Evolutionary conservation across 2,113 vertebrate species (phyloP), one percentile per base, ranked within the genome.

Genomic region (Oxyura jamaicensis): DNA sequence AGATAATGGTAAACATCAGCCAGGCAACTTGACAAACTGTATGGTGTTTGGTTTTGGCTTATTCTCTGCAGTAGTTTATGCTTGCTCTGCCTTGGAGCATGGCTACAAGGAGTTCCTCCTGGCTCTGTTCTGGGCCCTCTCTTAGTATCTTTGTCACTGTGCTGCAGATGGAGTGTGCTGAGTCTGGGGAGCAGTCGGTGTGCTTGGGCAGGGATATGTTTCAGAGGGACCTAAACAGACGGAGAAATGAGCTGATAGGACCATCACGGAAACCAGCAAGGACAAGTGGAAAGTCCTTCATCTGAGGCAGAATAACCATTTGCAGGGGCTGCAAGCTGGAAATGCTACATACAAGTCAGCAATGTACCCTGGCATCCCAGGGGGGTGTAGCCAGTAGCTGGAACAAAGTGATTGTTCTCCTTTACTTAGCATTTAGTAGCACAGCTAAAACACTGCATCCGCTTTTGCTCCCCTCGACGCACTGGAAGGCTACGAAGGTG

Each of bases 391-490:
- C 85, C 71, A 85, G 53, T 82, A 52, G 75, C 7, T 79, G 68
- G 58, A 88, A 44, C 67, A 58, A 96, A 56, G 53, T 53, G 39
- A 69, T 93, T 88, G 60, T 93, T 90, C 74, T 58, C 68, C 63
- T 88, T 93, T 93, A 87, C 58, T 94, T 78, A 58, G 75, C n/a
- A 62, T 59, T 86, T 86, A 62, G 36, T 28, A 86, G 79, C 85
- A 86, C 88, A 36, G 85, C 90, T 96, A 85, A 91, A 91, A 46
- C 31, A 53, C 55, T 14, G 53, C 35, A 60, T 83, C 58, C 46
- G 53, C 26, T 65, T 94, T 68, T 91, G 35, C 42, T 91, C 20
- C 86, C 62, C 68, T 41, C 2, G 2, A 81, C 53, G 52, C 4
- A 5, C 58, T 73, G 58, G 53, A 91, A 94, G 53, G 74, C 55